phyloP scores from a whole-genome alignment of 2,797 vertebrate species.

The Notolepis coatsorum region DNA sequence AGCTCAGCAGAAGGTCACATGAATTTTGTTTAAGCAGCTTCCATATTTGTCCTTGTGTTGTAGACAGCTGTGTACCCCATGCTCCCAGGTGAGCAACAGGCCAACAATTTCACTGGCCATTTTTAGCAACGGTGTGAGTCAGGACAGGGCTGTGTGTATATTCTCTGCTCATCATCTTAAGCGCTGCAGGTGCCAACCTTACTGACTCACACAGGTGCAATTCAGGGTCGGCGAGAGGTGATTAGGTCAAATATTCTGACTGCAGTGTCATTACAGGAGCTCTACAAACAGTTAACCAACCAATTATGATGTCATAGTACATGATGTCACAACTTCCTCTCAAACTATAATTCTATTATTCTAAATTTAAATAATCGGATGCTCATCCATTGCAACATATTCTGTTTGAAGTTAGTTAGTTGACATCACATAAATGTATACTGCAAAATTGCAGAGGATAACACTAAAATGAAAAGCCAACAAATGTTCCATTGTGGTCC shows the following conservation, averaged over 20 bases:
- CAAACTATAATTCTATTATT: too few species aligned
- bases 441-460: too few species aligned
- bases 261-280: not conserved
- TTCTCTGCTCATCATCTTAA: constrained; percentile 42
- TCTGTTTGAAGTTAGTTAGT: too few species aligned
- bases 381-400: too few species aligned
- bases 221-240: constrained; percentile 31
- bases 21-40: constrained; percentile 63
- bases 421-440: too few species aligned
- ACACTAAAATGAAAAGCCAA: too few species aligned
- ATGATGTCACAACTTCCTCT: constrained; percentile 40
- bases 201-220: constrained; percentile 60
- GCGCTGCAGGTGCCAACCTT: constrained; percentile 62
- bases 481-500: too few species aligned
- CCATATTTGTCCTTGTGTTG: constrained; percentile 54
- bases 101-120: constrained; percentile 67
- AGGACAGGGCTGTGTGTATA: constrained; percentile 42
- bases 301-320: not conserved
- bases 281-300: not conserved
- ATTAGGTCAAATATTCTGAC: constrained; percentile 49
- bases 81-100: constrained; percentile 62
- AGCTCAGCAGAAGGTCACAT: constrained; percentile 64
- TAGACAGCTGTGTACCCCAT: constrained; percentile 66
- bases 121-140: constrained; percentile 68
- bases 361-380: too few species aligned